Percentiles rank a stretch among this genome's conserved stretches.
These are phyloP conservation scores for Drosophila sucinea DNA, from an alignment of 1,140 invertebrate genomes.

Conservation along the genomic window DNA sequence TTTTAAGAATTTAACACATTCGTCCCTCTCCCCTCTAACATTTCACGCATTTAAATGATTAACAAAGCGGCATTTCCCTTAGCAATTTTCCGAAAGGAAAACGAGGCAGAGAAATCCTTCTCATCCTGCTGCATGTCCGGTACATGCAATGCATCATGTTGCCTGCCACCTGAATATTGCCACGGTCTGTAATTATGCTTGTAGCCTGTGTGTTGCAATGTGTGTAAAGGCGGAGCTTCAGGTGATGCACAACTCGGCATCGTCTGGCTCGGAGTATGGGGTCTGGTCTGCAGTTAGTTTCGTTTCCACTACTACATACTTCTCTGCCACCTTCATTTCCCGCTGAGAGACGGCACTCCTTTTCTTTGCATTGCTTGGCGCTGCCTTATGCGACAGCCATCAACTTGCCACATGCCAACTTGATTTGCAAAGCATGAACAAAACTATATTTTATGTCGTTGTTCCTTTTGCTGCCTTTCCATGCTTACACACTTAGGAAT, in stretches of 20 bases:
- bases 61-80: slow-evolving; percentile 3
- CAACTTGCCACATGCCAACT: slow-evolving; percentile 11
- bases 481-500: slow-evolving; percentile 45
- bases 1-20: no score
- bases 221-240: slow-evolving; percentile 1
- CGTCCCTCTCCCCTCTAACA: no score
- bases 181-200: slow-evolving; percentile 12
- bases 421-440: slow-evolving; percentile 10
- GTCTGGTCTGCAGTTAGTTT: slow-evolving; percentile 3
- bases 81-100: slow-evolving; percentile 1
- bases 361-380: background rate
- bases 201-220: background rate
- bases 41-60: slow-evolving; percentile 3
- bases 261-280: background rate
- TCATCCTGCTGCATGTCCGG: slow-evolving; percentile 7
- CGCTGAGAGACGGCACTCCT: background rate
- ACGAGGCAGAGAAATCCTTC: background rate
- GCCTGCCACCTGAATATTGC: slow-evolving; percentile 12
- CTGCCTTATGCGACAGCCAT: slow-evolving; percentile 8
- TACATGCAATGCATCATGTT: slow-evolving; percentile 12
- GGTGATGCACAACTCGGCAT: slow-evolving; percentile 1
- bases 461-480: slow-evolving; percentile 14
- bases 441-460: slow-evolving; percentile 9
- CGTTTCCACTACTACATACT: background rate
- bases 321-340: background rate